These are phyloP conservation scores for Sebastes vulpes DNA, from an alignment of 2,797 vertebrate genomes.

Conservation along the genomic window DNA sequence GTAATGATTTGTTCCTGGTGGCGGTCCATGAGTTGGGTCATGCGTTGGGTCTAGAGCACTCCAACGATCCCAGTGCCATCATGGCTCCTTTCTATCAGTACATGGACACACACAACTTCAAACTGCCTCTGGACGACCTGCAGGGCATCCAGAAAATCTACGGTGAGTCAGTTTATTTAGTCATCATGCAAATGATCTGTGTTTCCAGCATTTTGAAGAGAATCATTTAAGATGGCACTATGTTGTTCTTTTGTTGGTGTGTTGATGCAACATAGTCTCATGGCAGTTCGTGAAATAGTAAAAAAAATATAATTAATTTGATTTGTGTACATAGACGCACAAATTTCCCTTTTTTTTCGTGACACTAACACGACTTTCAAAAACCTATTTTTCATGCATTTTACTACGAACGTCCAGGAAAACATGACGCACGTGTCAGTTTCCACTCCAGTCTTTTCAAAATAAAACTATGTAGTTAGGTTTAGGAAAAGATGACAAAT, in stretches of 20 bases:
- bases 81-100: constrained; percentile 99
- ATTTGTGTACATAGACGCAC: too few relatives aligned
- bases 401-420: too few relatives aligned
- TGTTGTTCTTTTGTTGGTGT: not conserved
- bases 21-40: constrained; percentile 97
- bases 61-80: constrained; percentile 96
- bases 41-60: constrained; percentile 94
- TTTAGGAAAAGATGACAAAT: too few relatives aligned
- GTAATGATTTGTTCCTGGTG: constrained; percentile 96
- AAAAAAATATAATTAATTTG: fast-evolving
- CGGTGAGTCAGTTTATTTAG: constrained; percentile 65
- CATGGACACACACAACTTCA: constrained; percentile 99
- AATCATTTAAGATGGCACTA: fast-evolving
- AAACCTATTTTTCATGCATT: too few relatives aligned
- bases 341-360: too few relatives aligned
- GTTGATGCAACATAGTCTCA: not conserved
- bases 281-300: too few relatives aligned
- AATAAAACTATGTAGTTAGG: too few relatives aligned
- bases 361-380: too few relatives aligned
- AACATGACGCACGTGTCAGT: too few relatives aligned
- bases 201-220: not conserved
- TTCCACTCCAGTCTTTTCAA: too few relatives aligned
- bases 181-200: not conserved
- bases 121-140: constrained; percentile 96
- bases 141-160: constrained; percentile 99